A percentile compares a stretch with the other conserved stretches of the same genome.
phyloP scores from a whole-genome alignment of 2,797 vertebrate genomes.

The Hemibagrus guttatus region DNA sequence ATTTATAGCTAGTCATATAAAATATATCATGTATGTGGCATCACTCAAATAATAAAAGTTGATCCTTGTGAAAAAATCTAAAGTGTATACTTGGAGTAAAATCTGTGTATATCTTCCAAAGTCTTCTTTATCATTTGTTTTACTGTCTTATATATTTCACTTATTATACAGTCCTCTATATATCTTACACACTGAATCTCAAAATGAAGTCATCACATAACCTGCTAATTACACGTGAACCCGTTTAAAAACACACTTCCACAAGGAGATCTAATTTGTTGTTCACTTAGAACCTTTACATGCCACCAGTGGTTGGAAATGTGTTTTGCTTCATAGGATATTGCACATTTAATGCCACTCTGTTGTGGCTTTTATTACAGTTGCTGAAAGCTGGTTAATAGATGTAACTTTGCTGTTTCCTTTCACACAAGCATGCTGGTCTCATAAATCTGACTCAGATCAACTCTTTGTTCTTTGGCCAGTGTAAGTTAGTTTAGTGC shows the following conservation, averaged over 20 bases:
- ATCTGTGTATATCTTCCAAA: background rate
- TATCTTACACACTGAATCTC: background rate
- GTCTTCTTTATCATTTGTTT: background rate
- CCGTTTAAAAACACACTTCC: background rate
- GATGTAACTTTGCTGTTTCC: conserved; percentile 28
- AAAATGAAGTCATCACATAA: background rate
- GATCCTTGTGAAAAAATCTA: background rate
- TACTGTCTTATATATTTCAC: background rate
- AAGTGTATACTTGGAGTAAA: background rate
- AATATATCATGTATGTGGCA: no score
- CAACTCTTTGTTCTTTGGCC: background rate
- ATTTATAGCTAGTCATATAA: background rate
- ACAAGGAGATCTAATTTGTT: no score
- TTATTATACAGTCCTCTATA: background rate
- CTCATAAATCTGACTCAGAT: conserved; percentile 20
- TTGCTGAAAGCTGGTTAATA: conserved; percentile 6
- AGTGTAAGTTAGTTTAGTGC: background rate
- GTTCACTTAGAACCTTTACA: background rate
- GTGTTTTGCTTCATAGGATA: conserved; percentile 22
- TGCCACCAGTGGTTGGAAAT: conserved; percentile 15
- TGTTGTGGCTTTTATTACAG: conserved; percentile 28
- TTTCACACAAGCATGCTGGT: conserved; percentile 14
- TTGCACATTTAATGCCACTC: conserved; percentile 29
- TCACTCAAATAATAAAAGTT: no score
- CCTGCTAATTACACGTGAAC: background rate